These are phyloP conservation scores for Tichodroma muraria DNA, from an alignment of 2,113 vertebrate species.

Conservation along the genomic window DNA sequence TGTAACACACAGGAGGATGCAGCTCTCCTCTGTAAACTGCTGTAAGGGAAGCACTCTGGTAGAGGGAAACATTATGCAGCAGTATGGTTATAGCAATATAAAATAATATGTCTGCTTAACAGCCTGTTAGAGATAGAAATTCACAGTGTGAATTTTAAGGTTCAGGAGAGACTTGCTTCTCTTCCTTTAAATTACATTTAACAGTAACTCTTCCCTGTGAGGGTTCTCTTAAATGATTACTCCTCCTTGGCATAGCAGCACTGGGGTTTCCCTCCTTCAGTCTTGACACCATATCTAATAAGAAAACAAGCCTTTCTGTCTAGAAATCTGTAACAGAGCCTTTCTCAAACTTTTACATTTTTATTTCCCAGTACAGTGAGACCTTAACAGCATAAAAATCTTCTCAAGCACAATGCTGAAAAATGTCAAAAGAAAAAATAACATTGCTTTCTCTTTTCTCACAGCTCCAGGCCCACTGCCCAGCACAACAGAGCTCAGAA, in stretches of 20 bases:
- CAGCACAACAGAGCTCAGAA: not conserved
- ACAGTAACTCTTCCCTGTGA: not conserved
- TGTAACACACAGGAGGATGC: not conserved
- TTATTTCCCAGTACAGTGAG: not conserved
- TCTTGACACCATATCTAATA: not conserved
- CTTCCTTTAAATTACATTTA: not conserved
- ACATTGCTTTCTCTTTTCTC: not conserved
- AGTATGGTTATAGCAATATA: not conserved
- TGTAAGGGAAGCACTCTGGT: not conserved
- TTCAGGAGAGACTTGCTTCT: not conserved
- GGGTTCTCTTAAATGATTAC: not conserved
- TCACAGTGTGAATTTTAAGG: not conserved
- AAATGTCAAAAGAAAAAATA: conserved; percentile 8
- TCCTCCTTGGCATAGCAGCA: not conserved
- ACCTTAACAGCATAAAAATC: not conserved
- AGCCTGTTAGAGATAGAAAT: not conserved
- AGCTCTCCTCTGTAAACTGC: not conserved
- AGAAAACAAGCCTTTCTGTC: not conserved
- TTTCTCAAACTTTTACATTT: not conserved
- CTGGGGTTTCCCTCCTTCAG: not conserved
- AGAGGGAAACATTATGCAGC: not conserved
- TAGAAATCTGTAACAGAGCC: not conserved
- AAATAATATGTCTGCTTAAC: conserved; percentile 2
- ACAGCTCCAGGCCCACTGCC: not conserved
- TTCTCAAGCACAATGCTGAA: not conserved